phyloP scores from a whole-genome alignment of 2,113 vertebrate genomes.

The Ctenomys sociabilis region DNA sequence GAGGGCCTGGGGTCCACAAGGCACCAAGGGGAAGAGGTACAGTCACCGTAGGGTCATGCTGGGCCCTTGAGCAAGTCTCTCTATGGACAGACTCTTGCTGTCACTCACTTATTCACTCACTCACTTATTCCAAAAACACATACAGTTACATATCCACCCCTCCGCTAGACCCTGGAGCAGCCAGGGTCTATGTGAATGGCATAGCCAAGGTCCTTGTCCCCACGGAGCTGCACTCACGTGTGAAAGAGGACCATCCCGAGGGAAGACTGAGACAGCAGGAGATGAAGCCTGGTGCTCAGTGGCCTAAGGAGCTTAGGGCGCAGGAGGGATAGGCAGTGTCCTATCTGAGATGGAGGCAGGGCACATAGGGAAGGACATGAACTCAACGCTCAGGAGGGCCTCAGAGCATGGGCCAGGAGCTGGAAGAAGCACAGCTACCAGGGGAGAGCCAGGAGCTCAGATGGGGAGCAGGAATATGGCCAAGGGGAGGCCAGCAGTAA shows the following conservation, averaged over 20 bases:
- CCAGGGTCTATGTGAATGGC: not conserved
- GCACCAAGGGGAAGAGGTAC: not conserved
- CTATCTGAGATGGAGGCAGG: no score
- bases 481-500: not conserved
- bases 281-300: not conserved
- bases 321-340: not conserved
- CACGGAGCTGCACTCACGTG: not conserved
- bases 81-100: accelerated
- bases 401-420: not conserved
- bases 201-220: not conserved
- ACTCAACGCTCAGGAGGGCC: not conserved
- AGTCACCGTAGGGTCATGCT: not conserved
- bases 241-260: not conserved
- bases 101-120: not conserved
- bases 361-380: not conserved
- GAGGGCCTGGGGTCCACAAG: not conserved
- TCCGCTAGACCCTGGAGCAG: not conserved
- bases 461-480: not conserved
- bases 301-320: not conserved
- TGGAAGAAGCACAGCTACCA: not conserved
- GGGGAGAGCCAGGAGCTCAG: not conserved
- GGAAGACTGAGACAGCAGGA: not conserved
- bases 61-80: no score
- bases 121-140: not conserved
- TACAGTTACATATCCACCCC: not conserved